Conservation (phyloP, 2,888 invertebrate genomes). For the Thereva nobilitata region DNA sequence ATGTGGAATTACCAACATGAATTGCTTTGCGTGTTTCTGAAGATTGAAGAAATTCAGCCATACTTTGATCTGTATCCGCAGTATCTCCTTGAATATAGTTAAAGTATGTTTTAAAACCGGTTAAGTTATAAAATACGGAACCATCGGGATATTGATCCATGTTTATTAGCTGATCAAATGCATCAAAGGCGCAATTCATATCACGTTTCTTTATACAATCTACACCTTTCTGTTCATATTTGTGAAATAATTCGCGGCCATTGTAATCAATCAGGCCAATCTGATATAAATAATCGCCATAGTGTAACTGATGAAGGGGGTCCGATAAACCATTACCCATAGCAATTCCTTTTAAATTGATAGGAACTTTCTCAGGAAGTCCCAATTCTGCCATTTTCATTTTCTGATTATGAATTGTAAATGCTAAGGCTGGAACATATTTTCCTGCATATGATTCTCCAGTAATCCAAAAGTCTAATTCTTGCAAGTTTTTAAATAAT, state of each 20-base stretch:
- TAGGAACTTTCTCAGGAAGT: constrained; percentile 45
- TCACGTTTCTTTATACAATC: constrained; percentile 67
- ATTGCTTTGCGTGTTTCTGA: constrained; percentile 69
- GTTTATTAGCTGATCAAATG: constrained; percentile 73
- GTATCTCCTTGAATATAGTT: constrained; percentile 65
- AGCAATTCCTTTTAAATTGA: constrained; percentile 58
- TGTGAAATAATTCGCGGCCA: constrained; percentile 64
- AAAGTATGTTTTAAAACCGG: constrained; percentile 53
- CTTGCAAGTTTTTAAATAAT: constrained; percentile 75
- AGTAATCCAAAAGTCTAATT: constrained; percentile 80
- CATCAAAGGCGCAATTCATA: constrained; percentile 71
- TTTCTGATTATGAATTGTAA: constrained; percentile 61
- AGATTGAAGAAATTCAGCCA: constrained; percentile 54
- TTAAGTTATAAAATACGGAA: constrained; percentile 66
- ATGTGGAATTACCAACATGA: constrained; percentile 82
- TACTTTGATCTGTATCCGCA: constrained; percentile 63
- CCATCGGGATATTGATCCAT: constrained; percentile 61
- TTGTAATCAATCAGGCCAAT: constrained; percentile 66
- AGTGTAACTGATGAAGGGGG: constrained; percentile 75
- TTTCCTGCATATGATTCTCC: constrained; percentile 90
- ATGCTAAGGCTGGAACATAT: constrained; percentile 72
- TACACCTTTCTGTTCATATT: constrained; percentile 64
- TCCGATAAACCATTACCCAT: constrained; percentile 84
- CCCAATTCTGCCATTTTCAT: constrained; percentile 48
- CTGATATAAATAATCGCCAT: constrained; percentile 80